Percentiles rank a stretch among this genome's conserved stretches.
Evolutionary conservation across 2,888 invertebrate genomes (phyloP).

Genomic region (Watsonalla cultraria): DNA sequence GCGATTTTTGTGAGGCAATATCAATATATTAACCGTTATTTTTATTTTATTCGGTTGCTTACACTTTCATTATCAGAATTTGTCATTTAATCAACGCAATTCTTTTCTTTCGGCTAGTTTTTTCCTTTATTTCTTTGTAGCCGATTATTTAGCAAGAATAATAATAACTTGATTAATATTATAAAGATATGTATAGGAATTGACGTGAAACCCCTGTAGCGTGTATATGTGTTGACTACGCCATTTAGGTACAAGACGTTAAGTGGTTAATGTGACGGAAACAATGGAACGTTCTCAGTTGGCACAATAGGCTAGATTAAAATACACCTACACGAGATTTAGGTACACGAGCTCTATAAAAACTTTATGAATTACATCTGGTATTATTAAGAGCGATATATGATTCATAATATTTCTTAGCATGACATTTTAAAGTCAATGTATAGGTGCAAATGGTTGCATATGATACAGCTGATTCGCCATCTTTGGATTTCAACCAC

Average conservation of each 20-base stretch:
- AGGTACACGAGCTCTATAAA: not conserved
- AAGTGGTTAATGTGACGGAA: constrained; percentile 45
- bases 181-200: not conserved
- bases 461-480: too few relatives aligned
- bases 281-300: constrained; percentile 31
- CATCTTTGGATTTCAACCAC: too few relatives aligned
- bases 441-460: too few relatives aligned
- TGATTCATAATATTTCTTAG: too few relatives aligned
- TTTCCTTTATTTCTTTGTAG: too few relatives aligned
- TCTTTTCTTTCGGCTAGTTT: too few relatives aligned
- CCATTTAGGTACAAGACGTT: constrained; percentile 25
- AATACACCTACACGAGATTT: constrained; percentile 8
- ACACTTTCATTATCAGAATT: too few relatives aligned
- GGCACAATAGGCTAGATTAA: constrained; percentile 4
- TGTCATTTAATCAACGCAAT: too few relatives aligned
- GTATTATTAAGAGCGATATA: not conserved
- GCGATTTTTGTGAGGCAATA: not conserved
- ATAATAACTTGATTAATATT: not conserved
- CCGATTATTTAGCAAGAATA: too few relatives aligned
- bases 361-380: not conserved
- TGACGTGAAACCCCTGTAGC: not conserved
- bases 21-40: too few relatives aligned
- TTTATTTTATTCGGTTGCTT: too few relatives aligned
- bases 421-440: too few relatives aligned
- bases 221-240: constrained; percentile 18